Evolutionary conservation across 1,140 invertebrate genomes (phyloP).

Genomic region (Euglossa dilemma): DNA sequence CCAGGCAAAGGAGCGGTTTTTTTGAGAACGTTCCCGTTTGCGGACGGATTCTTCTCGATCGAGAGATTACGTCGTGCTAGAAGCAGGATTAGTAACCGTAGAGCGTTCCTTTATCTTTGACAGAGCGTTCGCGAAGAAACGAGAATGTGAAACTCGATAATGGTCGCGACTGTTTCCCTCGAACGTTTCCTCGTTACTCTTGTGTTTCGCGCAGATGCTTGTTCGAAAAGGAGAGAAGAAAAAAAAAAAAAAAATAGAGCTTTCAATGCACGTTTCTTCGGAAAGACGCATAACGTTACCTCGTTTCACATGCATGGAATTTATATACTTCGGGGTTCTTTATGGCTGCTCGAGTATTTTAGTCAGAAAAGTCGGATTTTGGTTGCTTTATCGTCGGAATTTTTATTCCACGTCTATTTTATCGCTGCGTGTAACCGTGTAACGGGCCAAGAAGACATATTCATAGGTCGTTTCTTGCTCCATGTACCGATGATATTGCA

Average conservation of each 20-base stretch:
- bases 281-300: background rate
- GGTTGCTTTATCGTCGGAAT: slow-evolving; percentile 7
- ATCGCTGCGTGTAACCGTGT: background rate
- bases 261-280: background rate
- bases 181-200: background rate
- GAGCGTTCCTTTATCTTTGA: background rate
- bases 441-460: slow-evolving; percentile 2
- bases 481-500: background rate
- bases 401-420: slow-evolving; percentile 17
- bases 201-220: no score
- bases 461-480: background rate
- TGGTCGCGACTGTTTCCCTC: background rate
- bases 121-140: background rate
- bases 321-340: slow-evolving; percentile 20
- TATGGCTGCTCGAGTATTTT: background rate
- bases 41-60: background rate
- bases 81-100: background rate
- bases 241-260: background rate
- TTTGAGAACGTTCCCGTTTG: background rate
- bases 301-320: slow-evolving; percentile 20
- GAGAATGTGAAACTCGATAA: background rate
- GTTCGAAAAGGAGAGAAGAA: background rate
- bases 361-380: background rate
- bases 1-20: background rate
- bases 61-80: background rate